Conservation (phyloP, 2,797 vertebrate genomes). For the Siniperca scherzeri region DNA sequence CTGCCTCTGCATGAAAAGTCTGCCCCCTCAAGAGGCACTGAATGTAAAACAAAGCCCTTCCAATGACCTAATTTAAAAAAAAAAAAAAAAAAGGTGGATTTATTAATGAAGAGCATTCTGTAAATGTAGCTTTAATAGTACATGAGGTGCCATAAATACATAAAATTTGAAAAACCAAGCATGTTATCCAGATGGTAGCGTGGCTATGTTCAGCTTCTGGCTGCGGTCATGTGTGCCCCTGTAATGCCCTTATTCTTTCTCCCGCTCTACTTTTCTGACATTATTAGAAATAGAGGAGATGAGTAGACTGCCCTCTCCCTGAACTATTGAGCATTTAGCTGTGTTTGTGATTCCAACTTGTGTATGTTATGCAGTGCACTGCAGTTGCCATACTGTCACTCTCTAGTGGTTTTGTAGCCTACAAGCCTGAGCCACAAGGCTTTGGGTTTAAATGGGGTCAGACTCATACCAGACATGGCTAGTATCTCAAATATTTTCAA, state of each 20-base stretch:
- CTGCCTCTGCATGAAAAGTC: conserved; percentile 32
- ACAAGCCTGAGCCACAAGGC: background rate
- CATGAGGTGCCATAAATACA: background rate
- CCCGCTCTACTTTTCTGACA: background rate
- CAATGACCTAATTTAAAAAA: conserved; percentile 21
- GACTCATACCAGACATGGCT: background rate
- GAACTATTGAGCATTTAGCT: background rate
- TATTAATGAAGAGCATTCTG: background rate
- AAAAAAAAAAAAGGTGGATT: too few species aligned
- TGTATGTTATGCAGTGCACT: background rate
- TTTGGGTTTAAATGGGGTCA: background rate
- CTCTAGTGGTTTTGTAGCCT: background rate
- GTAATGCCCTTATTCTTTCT: background rate
- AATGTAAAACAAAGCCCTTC: conserved; percentile 13
- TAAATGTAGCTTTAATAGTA: background rate
- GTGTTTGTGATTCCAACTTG: background rate
- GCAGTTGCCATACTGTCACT: background rate
- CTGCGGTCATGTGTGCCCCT: background rate
- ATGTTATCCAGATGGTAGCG: background rate
- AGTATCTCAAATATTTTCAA: background rate
- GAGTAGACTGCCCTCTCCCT: background rate
- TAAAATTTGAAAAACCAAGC: background rate
- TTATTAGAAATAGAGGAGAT: background rate
- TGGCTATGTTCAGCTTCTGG: background rate
- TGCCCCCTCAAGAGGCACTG: conserved; percentile 15